These are phyloP conservation scores for Mylabris sibirica DNA, from an alignment of 2,888 invertebrate genomes.

Conservation along the genomic window DNA sequence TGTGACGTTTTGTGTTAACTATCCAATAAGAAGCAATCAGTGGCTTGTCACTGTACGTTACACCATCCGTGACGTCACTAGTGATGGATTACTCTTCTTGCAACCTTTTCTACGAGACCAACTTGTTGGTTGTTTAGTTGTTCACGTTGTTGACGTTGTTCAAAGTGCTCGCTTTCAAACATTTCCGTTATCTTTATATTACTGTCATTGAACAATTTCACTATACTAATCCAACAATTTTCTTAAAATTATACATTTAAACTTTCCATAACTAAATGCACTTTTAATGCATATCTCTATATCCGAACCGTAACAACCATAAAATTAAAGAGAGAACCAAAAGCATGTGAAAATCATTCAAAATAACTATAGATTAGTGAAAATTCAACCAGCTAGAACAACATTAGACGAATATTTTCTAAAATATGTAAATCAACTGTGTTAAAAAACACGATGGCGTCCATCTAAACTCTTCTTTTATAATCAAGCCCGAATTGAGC, in stretches of 20 bases:
- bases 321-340: neutral
- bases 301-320: neutral
- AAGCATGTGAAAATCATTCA: neutral
- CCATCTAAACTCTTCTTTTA: neutral
- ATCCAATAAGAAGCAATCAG: slow-evolving; percentile 65
- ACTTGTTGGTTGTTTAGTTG: slow-evolving; percentile 57
- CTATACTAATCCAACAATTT: neutral
- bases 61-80: slow-evolving; percentile 57
- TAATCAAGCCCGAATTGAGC: no score
- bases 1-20: slow-evolving; percentile 56
- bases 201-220: slow-evolving; percentile 27
- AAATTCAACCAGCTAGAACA: neutral
- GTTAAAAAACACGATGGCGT: neutral
- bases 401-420: neutral
- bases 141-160: slow-evolving; percentile 48
- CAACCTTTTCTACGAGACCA: slow-evolving; percentile 53
- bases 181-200: slow-evolving; percentile 36
- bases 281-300: neutral
- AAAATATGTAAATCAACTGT: neutral
- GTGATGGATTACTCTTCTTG: slow-evolving; percentile 60
- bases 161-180: slow-evolving; percentile 37
- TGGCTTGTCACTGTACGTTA: slow-evolving; percentile 62
- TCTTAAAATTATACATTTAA: neutral
- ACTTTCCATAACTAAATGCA: neutral
- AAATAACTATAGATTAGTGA: neutral